Conservation (phyloP, 2,113 vertebrate genomes). For the Eulemur macaco region DNA sequence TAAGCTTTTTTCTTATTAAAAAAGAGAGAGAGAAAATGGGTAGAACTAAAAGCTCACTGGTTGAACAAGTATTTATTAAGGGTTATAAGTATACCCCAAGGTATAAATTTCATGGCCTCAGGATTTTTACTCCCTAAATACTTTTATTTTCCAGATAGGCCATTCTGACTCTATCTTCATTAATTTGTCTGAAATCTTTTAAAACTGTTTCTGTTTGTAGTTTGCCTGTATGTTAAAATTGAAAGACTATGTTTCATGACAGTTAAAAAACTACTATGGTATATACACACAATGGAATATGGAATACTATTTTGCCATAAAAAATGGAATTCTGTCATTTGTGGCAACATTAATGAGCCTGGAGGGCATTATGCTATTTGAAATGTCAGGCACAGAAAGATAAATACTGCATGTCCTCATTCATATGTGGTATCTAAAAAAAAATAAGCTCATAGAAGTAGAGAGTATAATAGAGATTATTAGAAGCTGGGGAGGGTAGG, state of each 20-base stretch:
- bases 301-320: background rate
- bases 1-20: too few species aligned
- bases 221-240: background rate
- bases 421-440: background rate
- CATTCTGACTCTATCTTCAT: background rate
- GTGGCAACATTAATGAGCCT: background rate
- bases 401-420: background rate
- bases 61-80: background rate
- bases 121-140: background rate
- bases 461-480: background rate
- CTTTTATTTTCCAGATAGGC: background rate
- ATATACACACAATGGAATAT: background rate
- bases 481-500: background rate
- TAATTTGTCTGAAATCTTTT: background rate
- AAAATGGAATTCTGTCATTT: background rate
- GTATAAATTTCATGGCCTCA: background rate
- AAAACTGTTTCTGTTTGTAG: background rate
- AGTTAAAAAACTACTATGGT: background rate
- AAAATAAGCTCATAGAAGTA: background rate
- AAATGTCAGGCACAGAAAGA: background rate
- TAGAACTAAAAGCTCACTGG: background rate
- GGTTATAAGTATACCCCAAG: background rate
- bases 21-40: too few species aligned
- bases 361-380: background rate
- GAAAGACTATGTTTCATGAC: background rate